Conservation (phyloP, 1,140 invertebrate genomes). For the Apis dorsata region DNA sequence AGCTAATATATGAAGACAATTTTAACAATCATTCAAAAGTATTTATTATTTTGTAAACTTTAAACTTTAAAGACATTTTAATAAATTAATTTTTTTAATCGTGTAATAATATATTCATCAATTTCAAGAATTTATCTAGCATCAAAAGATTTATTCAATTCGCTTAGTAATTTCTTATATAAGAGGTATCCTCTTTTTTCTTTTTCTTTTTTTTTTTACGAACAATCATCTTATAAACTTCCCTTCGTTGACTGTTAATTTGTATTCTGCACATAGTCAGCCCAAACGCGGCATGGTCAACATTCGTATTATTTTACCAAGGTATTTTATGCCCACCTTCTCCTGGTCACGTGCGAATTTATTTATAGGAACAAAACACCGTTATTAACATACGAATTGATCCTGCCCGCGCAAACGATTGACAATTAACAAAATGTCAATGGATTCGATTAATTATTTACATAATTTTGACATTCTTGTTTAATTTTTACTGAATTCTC, state of each 20-base stretch:
- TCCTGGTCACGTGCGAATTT: background rate
- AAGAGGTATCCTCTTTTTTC: no score
- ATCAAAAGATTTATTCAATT: no score
- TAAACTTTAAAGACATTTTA: no score
- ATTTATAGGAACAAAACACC: slow-evolving; percentile 38
- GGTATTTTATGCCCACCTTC: slow-evolving; percentile 14
- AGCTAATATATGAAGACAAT: background rate
- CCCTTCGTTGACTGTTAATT: background rate
- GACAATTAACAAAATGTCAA: slow-evolving; percentile 26
- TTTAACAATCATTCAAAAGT: no score
- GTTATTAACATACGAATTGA: slow-evolving; percentile 5
- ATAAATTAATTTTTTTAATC: no score
- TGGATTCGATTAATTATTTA: slow-evolving; percentile 15
- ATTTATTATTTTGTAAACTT: background rate
- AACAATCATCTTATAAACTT: background rate
- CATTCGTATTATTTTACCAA: slow-evolving; percentile 5
- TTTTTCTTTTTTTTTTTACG: no score
- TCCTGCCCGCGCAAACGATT: no score
- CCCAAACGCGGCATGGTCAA: background rate
- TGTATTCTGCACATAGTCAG: background rate
- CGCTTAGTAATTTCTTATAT: no score
- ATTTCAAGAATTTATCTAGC: no score
- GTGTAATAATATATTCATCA: no score
- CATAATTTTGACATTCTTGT: background rate
- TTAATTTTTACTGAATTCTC: background rate